Conservation (phyloP, 2,113 vertebrate species). For the Lagopus leucura region DNA sequence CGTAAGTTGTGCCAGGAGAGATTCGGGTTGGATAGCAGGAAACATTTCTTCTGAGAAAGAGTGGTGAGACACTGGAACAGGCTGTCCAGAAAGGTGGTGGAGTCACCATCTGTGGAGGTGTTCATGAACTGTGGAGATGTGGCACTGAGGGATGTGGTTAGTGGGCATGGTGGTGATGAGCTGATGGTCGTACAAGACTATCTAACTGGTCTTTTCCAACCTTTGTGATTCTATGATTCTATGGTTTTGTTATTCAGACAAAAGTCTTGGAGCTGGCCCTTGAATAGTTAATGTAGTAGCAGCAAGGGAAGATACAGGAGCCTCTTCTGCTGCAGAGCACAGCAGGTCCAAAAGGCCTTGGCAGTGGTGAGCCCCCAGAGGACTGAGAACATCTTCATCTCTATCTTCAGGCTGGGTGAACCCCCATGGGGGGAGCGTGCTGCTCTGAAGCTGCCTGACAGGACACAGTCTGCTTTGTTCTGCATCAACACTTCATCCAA, state of each 20-base stretch:
- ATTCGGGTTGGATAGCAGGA: no score
- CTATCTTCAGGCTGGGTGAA: neutral
- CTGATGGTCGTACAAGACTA: no score
- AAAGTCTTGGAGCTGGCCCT: neutral
- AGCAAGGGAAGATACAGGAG: neutral
- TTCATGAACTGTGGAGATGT: no score
- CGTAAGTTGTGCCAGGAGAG: no score
- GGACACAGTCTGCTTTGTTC: constrained; percentile 31
- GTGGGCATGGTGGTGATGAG: no score
- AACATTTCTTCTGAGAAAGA: no score
- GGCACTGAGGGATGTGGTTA: no score
- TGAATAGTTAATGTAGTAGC: neutral
- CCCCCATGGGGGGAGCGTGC: neutral
- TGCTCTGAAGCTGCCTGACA: constrained; percentile 46
- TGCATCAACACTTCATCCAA: neutral
- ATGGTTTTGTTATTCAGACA: neutral
- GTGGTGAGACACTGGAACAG: no score
- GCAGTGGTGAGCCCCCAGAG: neutral
- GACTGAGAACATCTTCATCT: neutral
- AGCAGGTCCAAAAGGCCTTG: neutral
- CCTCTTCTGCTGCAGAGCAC: neutral
- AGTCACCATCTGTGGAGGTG: no score
- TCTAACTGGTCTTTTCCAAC: no score
- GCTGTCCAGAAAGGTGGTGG: no score
- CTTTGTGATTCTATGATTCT: no score